Conservation (phyloP, 1,140 invertebrate genomes). For the Ceratosolen solmsi region DNA sequence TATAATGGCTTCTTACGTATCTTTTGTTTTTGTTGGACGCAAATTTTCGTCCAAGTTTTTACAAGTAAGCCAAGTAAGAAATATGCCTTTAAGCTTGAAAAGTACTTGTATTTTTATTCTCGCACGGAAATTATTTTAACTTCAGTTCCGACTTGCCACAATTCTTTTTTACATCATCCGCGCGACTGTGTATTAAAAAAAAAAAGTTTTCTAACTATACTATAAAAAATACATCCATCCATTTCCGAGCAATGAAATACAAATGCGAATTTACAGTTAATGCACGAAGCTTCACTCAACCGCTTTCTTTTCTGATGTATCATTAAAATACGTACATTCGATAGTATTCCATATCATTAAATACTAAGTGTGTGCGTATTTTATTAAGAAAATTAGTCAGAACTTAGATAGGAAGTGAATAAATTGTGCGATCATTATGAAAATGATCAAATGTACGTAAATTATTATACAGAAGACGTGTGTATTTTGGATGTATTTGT, state of each 20-base stretch:
- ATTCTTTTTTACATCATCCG: no score
- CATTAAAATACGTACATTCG: neutral
- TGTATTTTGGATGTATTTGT: neutral
- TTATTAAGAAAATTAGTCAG: neutral
- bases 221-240: no score
- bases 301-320: constrained; percentile 2
- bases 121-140: neutral
- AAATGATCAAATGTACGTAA: neutral
- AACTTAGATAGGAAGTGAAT: neutral
- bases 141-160: neutral
- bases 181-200: no score
- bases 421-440: neutral
- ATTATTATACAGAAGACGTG: neutral
- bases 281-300: constrained; percentile 4
- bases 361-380: neutral
- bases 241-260: neutral
- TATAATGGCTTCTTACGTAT: no score
- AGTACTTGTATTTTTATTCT: neutral
- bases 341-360: neutral
- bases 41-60: neutral
- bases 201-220: neutral
- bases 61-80: neutral
- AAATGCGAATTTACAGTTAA: constrained; percentile 11
- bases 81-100: neutral
- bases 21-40: neutral